Evolutionary conservation across 1,140 invertebrate genomes (phyloP), one percentile per base, ranked within the genome.

Genomic region (Parasteatoda tepidariorum): DNA sequence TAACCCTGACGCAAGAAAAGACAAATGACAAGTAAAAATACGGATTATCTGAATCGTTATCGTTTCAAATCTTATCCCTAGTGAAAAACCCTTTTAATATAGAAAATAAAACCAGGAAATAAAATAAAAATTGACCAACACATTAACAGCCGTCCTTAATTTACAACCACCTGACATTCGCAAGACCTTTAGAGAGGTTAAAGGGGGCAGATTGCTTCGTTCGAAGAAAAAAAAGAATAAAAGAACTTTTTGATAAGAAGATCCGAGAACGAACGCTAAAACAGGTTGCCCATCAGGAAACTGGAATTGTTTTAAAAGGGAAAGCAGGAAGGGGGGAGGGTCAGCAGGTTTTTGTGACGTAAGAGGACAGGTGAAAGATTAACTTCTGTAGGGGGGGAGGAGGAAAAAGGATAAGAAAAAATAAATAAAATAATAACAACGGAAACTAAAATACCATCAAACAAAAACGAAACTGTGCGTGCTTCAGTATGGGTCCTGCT

Each of bases 381-480:
- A 79, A 79, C 61, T 22, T 41, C 59, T n/a, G 4, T 33, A 26
- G 61, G 61, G 31, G 28, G 74, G 74, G 28, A 48, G 28, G 33
- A 30, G 33, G 41, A 18, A 15, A 64, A 13, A 11, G 54, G 61
- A 30, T n/a, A 62, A 38, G 6, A 62, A 54, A 66, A n/a, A 59
- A 34, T 24, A 24, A 64, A 31, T 30, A 31, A 13, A 68, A 79
- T 38, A 68, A 68, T 57, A 57, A 79, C 34, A 79, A 79, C 76
- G 66, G 76, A 79, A 79, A 79, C 74, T 59, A 79, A 79, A 79
- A 79, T 68, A 79, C 34, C 66, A 79, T 79, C 76, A 67, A 62
- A 24, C 59, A 78, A 55, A 66, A 57, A 26, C 24, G 30, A 34
- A 59, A 22, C 41, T 57, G 76, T 68, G 76, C 76, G 76, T 79